phyloP scores from a whole-genome alignment of 2,888 invertebrate species.

The Acleris laterana region DNA sequence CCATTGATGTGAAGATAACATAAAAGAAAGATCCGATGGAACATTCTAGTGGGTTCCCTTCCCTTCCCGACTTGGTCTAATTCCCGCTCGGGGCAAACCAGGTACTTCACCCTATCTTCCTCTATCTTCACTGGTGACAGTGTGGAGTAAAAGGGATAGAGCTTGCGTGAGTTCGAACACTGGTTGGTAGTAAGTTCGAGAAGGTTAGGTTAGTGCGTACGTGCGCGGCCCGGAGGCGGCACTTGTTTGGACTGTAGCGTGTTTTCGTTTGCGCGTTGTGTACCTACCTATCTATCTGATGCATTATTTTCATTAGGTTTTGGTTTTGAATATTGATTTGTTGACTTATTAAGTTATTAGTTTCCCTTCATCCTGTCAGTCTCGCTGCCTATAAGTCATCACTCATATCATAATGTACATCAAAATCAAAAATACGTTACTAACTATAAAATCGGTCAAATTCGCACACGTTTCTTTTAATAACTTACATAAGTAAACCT shows the following conservation, averaged over 20 bases:
- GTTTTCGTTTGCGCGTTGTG: constrained; percentile 4
- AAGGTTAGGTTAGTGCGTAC: constrained; percentile 21
- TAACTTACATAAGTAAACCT: too few relatives aligned
- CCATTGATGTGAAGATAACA: constrained; percentile 33
- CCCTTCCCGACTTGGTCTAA: constrained; percentile 7
- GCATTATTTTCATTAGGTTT: not conserved
- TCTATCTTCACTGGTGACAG: too few relatives aligned
- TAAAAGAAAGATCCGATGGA: constrained; percentile 15
- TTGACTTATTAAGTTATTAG: too few relatives aligned
- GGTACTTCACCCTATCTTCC: not conserved
- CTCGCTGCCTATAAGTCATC: too few relatives aligned
- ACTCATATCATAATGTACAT: too few relatives aligned
- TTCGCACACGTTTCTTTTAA: too few relatives aligned
- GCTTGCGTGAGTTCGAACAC: too few relatives aligned
- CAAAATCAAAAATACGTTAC: too few relatives aligned
- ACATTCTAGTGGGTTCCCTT: constrained; percentile 21
- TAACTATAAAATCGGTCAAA: too few relatives aligned
- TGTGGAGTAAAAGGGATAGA: too few relatives aligned
- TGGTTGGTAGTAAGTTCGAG: constrained; percentile 20
- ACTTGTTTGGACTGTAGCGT: constrained; percentile 38
- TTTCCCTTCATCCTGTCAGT: too few relatives aligned
- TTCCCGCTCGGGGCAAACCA: constrained; percentile 26
- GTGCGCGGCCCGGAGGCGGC: constrained; percentile 38
- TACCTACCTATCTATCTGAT: not conserved
- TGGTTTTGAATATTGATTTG: not conserved